These are phyloP conservation scores for Dinoponera quadriceps DNA, from an alignment of 1,140 invertebrate genomes.

Conservation along the genomic window DNA sequence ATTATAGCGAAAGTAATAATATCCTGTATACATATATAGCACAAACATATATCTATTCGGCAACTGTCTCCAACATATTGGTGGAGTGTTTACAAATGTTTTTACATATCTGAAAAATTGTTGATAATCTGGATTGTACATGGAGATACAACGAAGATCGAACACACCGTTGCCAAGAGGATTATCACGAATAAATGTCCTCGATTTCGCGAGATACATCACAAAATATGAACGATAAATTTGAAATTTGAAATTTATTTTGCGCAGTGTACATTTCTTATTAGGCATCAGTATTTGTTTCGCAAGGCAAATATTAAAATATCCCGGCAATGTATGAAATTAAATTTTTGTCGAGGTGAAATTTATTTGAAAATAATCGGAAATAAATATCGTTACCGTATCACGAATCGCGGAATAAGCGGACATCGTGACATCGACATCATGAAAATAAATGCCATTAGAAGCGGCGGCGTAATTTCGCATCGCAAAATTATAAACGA, in stretches of 20 bases:
- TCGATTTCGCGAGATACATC: too few species aligned
- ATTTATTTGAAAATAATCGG: neutral
- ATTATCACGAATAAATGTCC: too few species aligned
- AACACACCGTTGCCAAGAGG: too few species aligned
- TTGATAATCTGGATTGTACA: too few species aligned
- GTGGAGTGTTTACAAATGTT: too few species aligned
- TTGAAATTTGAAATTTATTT: constrained; percentile 1
- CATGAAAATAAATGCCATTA: constrained; percentile 45
- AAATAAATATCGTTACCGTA: neutral
- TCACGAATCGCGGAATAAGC: neutral
- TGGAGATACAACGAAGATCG: too few species aligned
- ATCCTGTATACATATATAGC: too few species aligned
- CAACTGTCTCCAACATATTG: too few species aligned
- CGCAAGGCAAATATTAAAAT: neutral
- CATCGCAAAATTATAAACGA: constrained; percentile 39
- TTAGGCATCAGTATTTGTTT: neutral
- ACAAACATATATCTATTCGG: too few species aligned
- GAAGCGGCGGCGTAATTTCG: neutral
- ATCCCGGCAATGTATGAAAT: neutral
- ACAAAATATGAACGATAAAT: neutral
- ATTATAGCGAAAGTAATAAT: too few species aligned
- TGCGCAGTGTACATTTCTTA: neutral
- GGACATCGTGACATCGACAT: constrained; percentile 25
- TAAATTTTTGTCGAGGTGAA: constrained; percentile 19
- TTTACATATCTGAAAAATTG: too few species aligned